Conservation (phyloP, 2,113 vertebrate genomes). For the Prunella fulvescens region DNA sequence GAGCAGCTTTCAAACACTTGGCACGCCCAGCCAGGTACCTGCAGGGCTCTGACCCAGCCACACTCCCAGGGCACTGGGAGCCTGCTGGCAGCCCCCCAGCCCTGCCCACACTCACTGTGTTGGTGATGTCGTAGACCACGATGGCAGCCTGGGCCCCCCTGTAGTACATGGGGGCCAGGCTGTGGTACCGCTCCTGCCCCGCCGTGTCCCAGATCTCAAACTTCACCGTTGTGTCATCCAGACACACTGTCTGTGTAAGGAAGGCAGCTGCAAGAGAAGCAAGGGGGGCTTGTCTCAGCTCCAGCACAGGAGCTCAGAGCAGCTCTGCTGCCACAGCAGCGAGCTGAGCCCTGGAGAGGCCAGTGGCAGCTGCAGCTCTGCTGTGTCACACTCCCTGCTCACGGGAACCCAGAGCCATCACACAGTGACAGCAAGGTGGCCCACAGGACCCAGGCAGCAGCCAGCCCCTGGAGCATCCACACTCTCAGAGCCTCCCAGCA, state of each 20-base stretch:
- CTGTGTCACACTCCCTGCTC: neutral
- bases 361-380: neutral
- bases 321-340: neutral
- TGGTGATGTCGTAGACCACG: conserved; percentile 98
- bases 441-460: neutral
- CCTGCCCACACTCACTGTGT: conserved; percentile 81
- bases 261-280: conserved; percentile 86
- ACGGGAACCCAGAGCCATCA: neutral
- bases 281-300: neutral
- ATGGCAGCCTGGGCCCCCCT: conserved; percentile 96
- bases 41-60: neutral
- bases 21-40: neutral
- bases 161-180: conserved; percentile 98
- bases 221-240: conserved; percentile 99
- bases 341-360: neutral
- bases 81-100: neutral
- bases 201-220: conserved; percentile 99
- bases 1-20: neutral
- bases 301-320: neutral
- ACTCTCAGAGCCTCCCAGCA: neutral
- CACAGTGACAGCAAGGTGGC: neutral
- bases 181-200: conserved; percentile 97
- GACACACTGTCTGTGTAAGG: conserved; percentile 97
- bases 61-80: accelerated
- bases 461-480: accelerated